phyloP scores from a whole-genome alignment of 2,113 vertebrate genomes.

The Neoarius graeffei region DNA sequence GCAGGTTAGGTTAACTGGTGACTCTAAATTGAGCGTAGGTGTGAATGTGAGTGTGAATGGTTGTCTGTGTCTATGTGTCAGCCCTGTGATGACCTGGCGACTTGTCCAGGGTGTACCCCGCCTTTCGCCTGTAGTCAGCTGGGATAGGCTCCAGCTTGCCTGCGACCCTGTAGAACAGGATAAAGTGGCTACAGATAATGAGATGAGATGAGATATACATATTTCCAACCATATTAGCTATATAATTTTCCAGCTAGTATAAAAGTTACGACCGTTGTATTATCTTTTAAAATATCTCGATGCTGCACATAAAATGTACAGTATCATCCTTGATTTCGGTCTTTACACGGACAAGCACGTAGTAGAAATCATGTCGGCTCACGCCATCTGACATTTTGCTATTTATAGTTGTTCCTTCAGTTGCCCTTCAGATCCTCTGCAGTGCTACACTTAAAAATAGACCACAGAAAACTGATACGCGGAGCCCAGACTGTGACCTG shows the following conservation, averaged over 20 bases:
- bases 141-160: too few species aligned
- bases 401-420: constrained; percentile 58
- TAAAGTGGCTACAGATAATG: too few species aligned
- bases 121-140: too few species aligned
- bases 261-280: not conserved
- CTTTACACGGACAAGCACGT: not conserved
- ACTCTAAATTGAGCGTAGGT: too few species aligned
- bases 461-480: constrained; percentile 39
- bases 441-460: constrained; percentile 59
- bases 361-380: not conserved
- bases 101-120: too few species aligned
- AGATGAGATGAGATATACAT: too few species aligned
- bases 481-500: not conserved
- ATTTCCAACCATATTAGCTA: not conserved
- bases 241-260: not conserved
- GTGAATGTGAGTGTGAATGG: too few species aligned
- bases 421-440: constrained; percentile 44
- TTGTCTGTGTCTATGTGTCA: too few species aligned
- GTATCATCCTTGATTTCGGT: not conserved
- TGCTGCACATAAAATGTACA: not conserved
- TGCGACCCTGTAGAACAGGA: too few species aligned
- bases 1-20: too few species aligned
- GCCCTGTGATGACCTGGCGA: too few species aligned
- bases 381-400: constrained; percentile 46
- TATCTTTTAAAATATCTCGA: not conserved